Evolutionary conservation across 1,140 invertebrate species (phyloP), one percentile per base, ranked within the genome.

Genomic region (Eumaeus atala): DNA sequence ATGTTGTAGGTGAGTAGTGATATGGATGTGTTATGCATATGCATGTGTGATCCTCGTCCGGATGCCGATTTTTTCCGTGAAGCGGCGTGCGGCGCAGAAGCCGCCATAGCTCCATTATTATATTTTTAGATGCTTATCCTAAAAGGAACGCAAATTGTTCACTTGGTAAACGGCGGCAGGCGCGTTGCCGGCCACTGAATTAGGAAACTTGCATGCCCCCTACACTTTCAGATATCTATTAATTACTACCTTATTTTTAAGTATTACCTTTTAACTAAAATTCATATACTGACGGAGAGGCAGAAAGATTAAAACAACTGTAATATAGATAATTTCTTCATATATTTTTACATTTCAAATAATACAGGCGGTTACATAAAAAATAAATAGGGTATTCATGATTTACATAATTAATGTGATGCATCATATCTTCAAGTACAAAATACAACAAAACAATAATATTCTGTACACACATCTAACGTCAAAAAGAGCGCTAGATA

Each of bases 301-400:
- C 17, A 28, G 35, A 34, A 9, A 48, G 62, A 66, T 70, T 62
- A 71, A 75, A 67, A 62, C 49, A 66, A 54, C 42, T 55, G 44
- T 59, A 12, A 44, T 38, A 56, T 71, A 70, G 63, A 77, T 71
- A 77, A 74, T 81, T 79, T 77, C 76, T 77, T 79, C 16, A 77
- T 81, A 81, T 80, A 84, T 84, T 80, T 80, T 81, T 84, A 84
- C 81, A 84, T 73, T 79, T 73, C 68, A 84, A 82, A 84, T 84
- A 79, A 84, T 82, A 82, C 72, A 84, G 78, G 77, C 78, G 81
- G 78, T 84, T 84, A 84, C 75, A 84, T 77, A 82, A 82, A 72
- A 74, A 84, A 81, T 82, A 84, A 84, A 82, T 82, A 80, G 74
- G 71, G 74, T 16, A 58, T 71, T 76, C 64, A 54, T 72, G 72